These are phyloP conservation scores for Anniella stebbinsi DNA, from an alignment of 2,797 vertebrate genomes.

Conservation along the genomic window DNA sequence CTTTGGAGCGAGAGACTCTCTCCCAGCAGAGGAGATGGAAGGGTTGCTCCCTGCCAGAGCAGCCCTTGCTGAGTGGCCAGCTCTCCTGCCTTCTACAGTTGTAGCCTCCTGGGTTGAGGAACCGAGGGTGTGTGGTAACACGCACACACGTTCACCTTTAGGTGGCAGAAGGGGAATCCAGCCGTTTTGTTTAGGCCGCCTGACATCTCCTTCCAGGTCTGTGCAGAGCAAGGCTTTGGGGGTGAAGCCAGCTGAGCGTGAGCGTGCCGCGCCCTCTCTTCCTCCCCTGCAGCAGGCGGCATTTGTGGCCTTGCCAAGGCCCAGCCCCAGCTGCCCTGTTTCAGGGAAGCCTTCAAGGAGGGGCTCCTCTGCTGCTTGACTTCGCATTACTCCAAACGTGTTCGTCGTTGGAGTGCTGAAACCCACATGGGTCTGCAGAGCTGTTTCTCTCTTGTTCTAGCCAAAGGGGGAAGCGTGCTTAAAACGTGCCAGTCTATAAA, in stretches of 20 bases:
- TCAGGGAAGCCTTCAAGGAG: too few relatives aligned
- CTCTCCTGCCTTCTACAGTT: background rate
- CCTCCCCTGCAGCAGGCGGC: background rate
- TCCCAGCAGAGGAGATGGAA: background rate
- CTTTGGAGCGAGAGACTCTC: fast-evolving
- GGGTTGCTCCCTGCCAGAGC: fast-evolving
- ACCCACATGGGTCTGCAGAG: background rate
- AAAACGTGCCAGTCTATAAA: background rate
- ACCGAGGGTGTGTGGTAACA: background rate
- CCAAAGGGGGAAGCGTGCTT: background rate
- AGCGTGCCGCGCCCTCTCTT: too few relatives aligned
- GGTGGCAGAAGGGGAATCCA: too few relatives aligned
- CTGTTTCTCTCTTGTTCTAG: background rate
- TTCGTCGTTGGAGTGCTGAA: background rate
- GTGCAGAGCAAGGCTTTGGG: background rate
- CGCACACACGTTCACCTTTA: too few relatives aligned
- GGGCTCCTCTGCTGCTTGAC: background rate
- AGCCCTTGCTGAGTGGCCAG: too few relatives aligned
- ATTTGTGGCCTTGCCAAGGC: background rate
- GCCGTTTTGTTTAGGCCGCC: too few relatives aligned
- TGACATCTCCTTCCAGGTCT: background rate
- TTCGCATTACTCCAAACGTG: background rate
- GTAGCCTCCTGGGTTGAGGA: background rate
- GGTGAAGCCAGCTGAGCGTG: too few relatives aligned
- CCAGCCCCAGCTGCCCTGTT: too few relatives aligned